phyloP scores from a whole-genome alignment of 2,888 invertebrate species.

The Phortica magna region DNA sequence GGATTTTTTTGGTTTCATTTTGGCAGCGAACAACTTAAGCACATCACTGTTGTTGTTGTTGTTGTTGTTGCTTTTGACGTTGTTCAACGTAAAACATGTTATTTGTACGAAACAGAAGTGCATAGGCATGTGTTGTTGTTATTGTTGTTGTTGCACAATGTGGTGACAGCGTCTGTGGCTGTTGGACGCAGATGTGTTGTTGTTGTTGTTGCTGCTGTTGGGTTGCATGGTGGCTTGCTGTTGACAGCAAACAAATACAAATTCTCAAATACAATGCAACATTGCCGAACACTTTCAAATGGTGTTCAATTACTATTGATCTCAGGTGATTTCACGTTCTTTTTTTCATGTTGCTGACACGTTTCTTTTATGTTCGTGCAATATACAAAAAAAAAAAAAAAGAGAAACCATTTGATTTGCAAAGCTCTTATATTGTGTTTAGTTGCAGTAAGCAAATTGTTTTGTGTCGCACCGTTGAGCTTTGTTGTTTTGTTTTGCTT shows the following conservation, averaged over 20 bases:
- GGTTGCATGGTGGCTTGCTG: not conserved
- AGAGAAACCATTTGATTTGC: no score
- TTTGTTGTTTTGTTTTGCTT: slow-evolving; percentile 19
- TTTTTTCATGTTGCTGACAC: no score
- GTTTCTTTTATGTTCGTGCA: no score
- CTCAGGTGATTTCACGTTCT: no score
- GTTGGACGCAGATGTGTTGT: slow-evolving; percentile 46
- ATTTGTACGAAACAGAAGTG: slow-evolving; percentile 87
- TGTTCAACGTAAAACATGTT: slow-evolving; percentile 79
- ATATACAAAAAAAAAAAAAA: no score
- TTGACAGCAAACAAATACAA: not conserved
- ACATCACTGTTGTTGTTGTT: slow-evolving; percentile 35
- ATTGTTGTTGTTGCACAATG: slow-evolving; percentile 21
- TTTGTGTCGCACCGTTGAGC: slow-evolving; percentile 37
- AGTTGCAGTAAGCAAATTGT: not conserved
- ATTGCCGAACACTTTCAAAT: no score
- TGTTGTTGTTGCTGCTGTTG: slow-evolving; percentile 33
- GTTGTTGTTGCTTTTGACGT: not conserved
- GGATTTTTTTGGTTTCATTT: slow-evolving; percentile 46
- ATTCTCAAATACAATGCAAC: no score
- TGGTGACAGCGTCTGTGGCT: slow-evolving; percentile 48
- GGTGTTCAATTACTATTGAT: no score
- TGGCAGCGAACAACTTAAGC: slow-evolving; percentile 11
- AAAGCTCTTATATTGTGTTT: not conserved
- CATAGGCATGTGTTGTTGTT: slow-evolving; percentile 77